Evolutionary conservation across 1,140 invertebrate species (phyloP).

Genomic region (Lycorma delicatula): DNA sequence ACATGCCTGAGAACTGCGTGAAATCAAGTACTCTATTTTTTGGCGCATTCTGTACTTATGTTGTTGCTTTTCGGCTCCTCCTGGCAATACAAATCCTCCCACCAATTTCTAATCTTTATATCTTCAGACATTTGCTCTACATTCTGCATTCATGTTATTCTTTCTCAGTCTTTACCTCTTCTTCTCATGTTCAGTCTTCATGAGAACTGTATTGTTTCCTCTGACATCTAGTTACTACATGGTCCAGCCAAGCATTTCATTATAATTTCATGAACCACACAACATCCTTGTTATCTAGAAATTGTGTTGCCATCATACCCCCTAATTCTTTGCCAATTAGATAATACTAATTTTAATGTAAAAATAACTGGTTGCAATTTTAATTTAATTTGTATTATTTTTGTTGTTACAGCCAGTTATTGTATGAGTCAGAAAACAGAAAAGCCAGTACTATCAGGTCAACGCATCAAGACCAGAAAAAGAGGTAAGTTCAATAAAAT

Average conservation of each 20-base stretch:
- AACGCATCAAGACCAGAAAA: constrained; percentile 99
- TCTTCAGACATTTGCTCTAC: too few relatives aligned
- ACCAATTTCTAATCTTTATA: too few relatives aligned
- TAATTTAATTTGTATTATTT: constrained; percentile 28
- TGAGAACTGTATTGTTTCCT: not conserved
- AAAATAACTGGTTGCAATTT: not conserved
- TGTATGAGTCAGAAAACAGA: constrained; percentile 99
- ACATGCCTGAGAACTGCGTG: too few relatives aligned
- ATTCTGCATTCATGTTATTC: too few relatives aligned
- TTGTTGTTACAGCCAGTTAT: constrained; percentile 74
- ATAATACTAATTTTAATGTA: not conserved
- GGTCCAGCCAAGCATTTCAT: constrained; percentile 4
- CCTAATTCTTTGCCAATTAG: not conserved
- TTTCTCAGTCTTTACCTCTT: too few relatives aligned
- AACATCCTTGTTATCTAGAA: not conserved
- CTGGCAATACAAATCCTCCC: too few relatives aligned
- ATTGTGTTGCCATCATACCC: not conserved
- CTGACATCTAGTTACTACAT: not conserved
- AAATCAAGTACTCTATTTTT: too few relatives aligned
- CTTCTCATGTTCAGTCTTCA: too few relatives aligned
- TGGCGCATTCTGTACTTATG: too few relatives aligned
- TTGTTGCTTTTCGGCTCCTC: too few relatives aligned
- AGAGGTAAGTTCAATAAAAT: constrained; percentile 66
- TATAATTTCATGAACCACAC: not conserved
- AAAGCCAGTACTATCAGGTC: constrained; percentile 99